A percentile compares a stretch with the other conserved stretches of the same genome.
Conservation (phyloP, 1,140 invertebrate species). For the Listronotus bonariensis region DNA sequence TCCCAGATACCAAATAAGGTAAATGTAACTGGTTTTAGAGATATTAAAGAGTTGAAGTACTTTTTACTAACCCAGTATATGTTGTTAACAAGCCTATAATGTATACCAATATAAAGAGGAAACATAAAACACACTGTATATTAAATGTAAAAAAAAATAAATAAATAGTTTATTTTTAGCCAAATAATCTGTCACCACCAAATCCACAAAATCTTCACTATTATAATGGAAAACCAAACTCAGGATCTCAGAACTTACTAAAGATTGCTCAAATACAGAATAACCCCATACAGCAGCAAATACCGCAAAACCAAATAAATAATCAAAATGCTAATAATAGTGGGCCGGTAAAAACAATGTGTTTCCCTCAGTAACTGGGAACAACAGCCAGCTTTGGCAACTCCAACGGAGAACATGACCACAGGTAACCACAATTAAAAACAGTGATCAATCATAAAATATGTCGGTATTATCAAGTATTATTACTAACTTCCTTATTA, state of each 20-base stretch:
- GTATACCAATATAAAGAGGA: too few relatives aligned
- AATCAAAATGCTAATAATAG: conserved; percentile 6
- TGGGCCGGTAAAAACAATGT: conserved; percentile 29
- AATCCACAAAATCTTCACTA: conserved; percentile 23
- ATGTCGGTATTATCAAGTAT: too few relatives aligned
- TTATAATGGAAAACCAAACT: conserved; percentile 22
- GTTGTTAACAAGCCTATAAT: too few relatives aligned
- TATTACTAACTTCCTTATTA: too few relatives aligned
- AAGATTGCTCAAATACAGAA: conserved; percentile 10
- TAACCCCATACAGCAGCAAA: conserved; percentile 9
- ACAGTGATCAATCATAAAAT: too few relatives aligned
- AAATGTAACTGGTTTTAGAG: too few relatives aligned
- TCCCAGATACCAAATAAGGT: too few relatives aligned
- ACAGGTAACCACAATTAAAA: too few relatives aligned
- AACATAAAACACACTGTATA: too few relatives aligned
- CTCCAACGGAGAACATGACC: conserved; percentile 13
- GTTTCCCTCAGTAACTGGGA: conserved; percentile 29
- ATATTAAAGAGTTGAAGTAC: too few relatives aligned
- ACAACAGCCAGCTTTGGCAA: conserved; percentile 7
- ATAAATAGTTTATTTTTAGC: conserved; percentile 33
- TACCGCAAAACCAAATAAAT: neutral
- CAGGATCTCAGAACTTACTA: conserved; percentile 17
- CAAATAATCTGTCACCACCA: conserved; percentile 13
- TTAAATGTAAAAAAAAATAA: too few relatives aligned
- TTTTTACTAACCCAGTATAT: too few relatives aligned